Conservation (phyloP, 2,113 vertebrate species). For the Peucedramus taeniatus region DNA sequence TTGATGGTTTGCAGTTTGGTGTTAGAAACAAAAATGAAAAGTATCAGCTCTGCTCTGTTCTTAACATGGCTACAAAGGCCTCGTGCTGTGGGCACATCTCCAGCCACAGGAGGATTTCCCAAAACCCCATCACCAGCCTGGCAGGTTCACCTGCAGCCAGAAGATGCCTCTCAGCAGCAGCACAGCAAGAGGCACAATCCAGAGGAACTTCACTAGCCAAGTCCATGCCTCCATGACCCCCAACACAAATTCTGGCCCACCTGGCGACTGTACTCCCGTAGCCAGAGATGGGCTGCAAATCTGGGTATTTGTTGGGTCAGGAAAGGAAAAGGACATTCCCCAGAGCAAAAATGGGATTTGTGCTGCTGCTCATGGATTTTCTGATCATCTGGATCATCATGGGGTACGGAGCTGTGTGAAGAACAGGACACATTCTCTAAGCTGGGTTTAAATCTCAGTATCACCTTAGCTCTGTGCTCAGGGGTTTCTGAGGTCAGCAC, state of each 20-base stretch:
- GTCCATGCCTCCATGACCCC: neutral
- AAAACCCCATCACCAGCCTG: neutral
- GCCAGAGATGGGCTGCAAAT: rapidly evolving
- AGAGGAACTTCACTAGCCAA: neutral
- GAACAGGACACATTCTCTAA: neutral
- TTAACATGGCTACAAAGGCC: rapidly evolving
- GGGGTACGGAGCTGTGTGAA: neutral
- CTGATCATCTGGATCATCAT: neutral
- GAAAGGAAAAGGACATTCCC: neutral
- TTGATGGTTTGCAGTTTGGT: neutral
- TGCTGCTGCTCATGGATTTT: neutral
- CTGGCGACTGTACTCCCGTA: rapidly evolving
- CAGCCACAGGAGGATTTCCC: neutral
- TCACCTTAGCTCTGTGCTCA: neutral
- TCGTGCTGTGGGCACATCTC: neutral
- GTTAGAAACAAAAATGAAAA: neutral
- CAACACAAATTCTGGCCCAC: too few relatives aligned
- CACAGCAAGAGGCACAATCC: neutral
- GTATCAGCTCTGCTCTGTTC: neutral
- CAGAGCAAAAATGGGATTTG: neutral
- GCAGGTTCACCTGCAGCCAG: neutral
- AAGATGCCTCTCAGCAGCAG: neutral
- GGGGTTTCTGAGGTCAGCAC: neutral
- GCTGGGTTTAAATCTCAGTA: neutral
- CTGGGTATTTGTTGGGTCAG: neutral